These are phyloP conservation scores for Brachystomella parvula DNA, from an alignment of 1,140 invertebrate genomes.

Conservation along the genomic window DNA sequence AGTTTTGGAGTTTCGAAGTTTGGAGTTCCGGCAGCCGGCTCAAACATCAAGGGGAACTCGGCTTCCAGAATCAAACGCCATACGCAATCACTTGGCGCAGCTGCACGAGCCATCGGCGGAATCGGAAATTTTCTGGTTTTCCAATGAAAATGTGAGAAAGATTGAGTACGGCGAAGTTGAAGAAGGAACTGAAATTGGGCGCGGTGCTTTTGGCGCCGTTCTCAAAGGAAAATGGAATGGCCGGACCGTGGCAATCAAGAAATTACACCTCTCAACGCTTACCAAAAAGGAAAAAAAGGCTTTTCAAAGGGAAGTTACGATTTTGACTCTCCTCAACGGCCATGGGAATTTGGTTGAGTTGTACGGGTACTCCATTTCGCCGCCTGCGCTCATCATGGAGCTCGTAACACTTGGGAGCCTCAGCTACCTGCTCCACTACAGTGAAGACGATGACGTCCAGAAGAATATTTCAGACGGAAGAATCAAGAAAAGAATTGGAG, in stretches of 20 bases:
- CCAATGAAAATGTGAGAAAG: too few species aligned
- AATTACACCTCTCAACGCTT: constrained; percentile 11
- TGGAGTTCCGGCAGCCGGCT: too few species aligned
- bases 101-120: too few species aligned
- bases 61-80: too few species aligned
- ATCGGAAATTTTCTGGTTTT: too few species aligned
- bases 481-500: constrained; percentile 16
- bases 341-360: constrained; percentile 19
- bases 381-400: constrained; percentile 20
- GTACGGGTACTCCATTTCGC: not conserved
- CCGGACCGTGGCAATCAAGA: constrained; percentile 20
- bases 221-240: constrained; percentile 19
- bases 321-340: constrained; percentile 12
- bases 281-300: constrained; percentile 2
- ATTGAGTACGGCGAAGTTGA: too few species aligned
- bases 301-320: constrained; percentile 18
- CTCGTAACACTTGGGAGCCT: constrained; percentile 20
- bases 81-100: too few species aligned
- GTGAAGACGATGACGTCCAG: constrained; percentile 13
- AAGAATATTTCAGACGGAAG: constrained; percentile 19
- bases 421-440: constrained; percentile 15
- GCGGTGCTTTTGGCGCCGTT: constrained; percentile 23
- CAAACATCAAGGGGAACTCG: too few species aligned
- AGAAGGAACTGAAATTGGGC: constrained; percentile 1
- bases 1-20: too few species aligned